Evolutionary conservation across 2,888 invertebrate genomes (phyloP), one percentile per base, ranked within the genome.

Genomic region (Nemoura dubitans): DNA sequence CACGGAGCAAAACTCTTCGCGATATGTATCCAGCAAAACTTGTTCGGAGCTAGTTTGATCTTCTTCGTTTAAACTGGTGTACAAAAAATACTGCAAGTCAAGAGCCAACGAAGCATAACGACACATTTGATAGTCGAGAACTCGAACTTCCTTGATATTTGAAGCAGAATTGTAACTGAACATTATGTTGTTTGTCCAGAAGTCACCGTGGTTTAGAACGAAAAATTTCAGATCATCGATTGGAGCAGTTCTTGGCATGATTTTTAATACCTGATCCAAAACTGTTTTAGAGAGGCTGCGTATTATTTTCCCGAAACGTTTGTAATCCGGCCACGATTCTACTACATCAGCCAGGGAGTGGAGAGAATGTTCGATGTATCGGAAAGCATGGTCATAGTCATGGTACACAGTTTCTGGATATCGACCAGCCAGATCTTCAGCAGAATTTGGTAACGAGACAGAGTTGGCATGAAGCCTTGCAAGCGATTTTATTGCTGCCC

Each of bases 71-170:
- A 76, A 7, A 86, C 90, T 90, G 27, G 89, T 88, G 85, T 91
- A 90, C 6, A 90, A 84, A 28, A 91, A 90, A 86, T 90, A 90
- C n/a, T 88, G 89, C 30, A 90, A 89, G 88, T 91, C 90, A 21
- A 90, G 87, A 0, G 90, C 90, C 0, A 89, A 86, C 0, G 90
- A 90, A 0, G 87, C 85, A 77, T 90, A 90, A 36, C 90, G 89
- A 0, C 87, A 87, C 5, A 88, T 87, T 36, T 86, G 87, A 26
- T 82, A 87, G 30, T 86, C 81, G 42, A 88, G n/a, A 16, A 88
- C 42, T 29, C 86, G 87, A 25, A 88, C 88, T 88, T 89, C 88
- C 90, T 90, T 85, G 88, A 90, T 87, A 90, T 90, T 21, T 90
- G 87, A 0, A 85, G 90, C 89, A 0, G 89, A 89, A 36, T 87